Evolutionary conservation across 2,888 invertebrate genomes (phyloP), one percentile per base, ranked within the genome.

Genomic region (Megastigmus dorsalis): DNA sequence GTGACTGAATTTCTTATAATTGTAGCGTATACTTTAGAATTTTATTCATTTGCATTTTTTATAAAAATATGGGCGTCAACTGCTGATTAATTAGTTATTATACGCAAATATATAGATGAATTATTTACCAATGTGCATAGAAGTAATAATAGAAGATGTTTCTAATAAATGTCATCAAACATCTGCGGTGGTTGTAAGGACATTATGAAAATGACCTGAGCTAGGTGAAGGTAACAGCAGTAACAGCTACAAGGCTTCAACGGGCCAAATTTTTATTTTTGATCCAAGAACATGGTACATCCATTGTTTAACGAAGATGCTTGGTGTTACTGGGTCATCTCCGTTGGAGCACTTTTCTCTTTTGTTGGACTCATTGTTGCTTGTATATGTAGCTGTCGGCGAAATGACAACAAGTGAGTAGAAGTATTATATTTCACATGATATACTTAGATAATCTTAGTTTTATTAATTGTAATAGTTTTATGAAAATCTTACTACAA

Each of bases 311-410:
- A 82, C 15, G 83, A 85, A 69, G 82, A 81, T 81, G 81, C 81
- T 81, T 88, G 87, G 86, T 84, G 83, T 81, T 87, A 86, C 82
- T 87, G 86, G 87, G 81, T 86, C 69, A 79, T 87, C 68, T 87
- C 86, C 23, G 79, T 82, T 36, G 87, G 85, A 59, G 84, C 85
- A n/a, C 73, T 87, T 83, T 89, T 86, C 83, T 90, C 86, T 82
- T 86, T 91, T 57, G 88, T 90, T 69, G 89, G 90, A 73, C 89
- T 90, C 82, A 89, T 94, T 79, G 90, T 92, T 76, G 91, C 91
- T 80, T 94, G 94, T 88, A 91, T 94, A 79, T 94, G 94, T 86
- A 92, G 92, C 85, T 94, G 94, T 88, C 92, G 93, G 83, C 93
- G 93, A 82, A 92, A 92, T 82, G 91, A 92, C 83, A 93, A 93